Evolutionary conservation across 2,888 invertebrate genomes (phyloP).

Genomic region (Thera obeliscata): DNA sequence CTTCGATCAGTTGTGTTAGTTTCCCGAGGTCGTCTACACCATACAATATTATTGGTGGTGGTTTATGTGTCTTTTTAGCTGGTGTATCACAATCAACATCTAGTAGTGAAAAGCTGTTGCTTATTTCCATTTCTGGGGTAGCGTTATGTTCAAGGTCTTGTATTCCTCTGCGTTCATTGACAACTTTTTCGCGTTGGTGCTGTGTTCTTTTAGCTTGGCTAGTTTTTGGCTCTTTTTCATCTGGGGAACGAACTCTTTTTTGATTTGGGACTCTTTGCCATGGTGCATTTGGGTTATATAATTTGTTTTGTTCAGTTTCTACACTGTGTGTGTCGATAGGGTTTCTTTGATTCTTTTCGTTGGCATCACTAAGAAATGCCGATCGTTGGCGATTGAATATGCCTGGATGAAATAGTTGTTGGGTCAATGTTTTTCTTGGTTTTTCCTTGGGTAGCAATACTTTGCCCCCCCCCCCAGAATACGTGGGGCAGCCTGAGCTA

Average conservation of each 20-base stretch:
- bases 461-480: slow-evolving; percentile 16
- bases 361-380: slow-evolving; percentile 4
- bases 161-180: slow-evolving; percentile 10
- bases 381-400: slow-evolving; percentile 10
- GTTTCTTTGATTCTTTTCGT: not conserved
- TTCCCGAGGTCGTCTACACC: too few relatives aligned
- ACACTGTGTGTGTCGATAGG: not conserved
- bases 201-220: slow-evolving; percentile 20
- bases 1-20: too few relatives aligned
- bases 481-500: too few relatives aligned
- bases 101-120: slow-evolving; percentile 11
- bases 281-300: not conserved
- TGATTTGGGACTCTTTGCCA: slow-evolving; percentile 1
- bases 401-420: slow-evolving; percentile 13
- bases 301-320: not conserved
- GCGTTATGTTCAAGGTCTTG: not conserved
- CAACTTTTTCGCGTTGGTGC: not conserved
- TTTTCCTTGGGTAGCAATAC: slow-evolving; percentile 15
- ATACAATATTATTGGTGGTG: too few relatives aligned
- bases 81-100: slow-evolving; percentile 1
- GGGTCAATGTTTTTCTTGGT: slow-evolving; percentile 13
- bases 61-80: too few relatives aligned
- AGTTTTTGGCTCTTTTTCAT: slow-evolving; percentile 2
- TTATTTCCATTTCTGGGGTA: slow-evolving; percentile 1
- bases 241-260: slow-evolving; percentile 10